These are phyloP conservation scores for Heteromurus nitidus DNA, from an alignment of 2,888 invertebrate genomes.

Conservation along the genomic window DNA sequence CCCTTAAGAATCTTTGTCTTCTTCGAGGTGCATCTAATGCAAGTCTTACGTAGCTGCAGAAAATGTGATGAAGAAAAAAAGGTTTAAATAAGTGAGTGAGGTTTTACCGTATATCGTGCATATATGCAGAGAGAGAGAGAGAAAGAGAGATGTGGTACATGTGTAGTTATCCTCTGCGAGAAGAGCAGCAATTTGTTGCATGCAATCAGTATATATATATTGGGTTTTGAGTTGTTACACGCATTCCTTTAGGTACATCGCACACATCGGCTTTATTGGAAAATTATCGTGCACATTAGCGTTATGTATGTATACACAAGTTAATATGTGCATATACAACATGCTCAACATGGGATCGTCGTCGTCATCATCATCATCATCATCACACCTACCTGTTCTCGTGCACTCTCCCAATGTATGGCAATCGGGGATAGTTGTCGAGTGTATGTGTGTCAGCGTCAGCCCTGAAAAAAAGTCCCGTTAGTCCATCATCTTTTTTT, in stretches of 20 bases:
- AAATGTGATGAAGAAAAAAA: too few relatives aligned
- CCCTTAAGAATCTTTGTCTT: neutral
- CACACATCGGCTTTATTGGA: conserved; percentile 23
- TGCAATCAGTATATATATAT: conserved; percentile 38
- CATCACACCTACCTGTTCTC: conserved; percentile 6
- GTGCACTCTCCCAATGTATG: conserved; percentile 35
- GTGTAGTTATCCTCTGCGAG: too few relatives aligned
- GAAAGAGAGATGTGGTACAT: conserved; percentile 24
- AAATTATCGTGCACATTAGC: too few relatives aligned
- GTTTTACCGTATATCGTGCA: too few relatives aligned
- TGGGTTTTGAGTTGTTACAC: conserved; percentile 11
- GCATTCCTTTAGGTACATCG: conserved; percentile 63
- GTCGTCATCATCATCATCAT: conserved; percentile 21
- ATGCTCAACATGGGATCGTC: too few relatives aligned
- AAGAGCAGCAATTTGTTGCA: too few relatives aligned
- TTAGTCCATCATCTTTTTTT: conserved; percentile 60
- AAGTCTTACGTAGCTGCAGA: neutral
- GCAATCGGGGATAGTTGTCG: conserved; percentile 59
- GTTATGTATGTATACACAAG: too few relatives aligned
- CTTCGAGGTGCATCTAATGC: conserved; percentile 13
- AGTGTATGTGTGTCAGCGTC: conserved; percentile 66
- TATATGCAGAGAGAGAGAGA: neutral
- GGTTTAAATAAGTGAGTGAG: too few relatives aligned
- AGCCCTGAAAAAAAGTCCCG: conserved; percentile 66
- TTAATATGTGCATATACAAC: too few relatives aligned